Evolutionary conservation across 1,140 invertebrate genomes (phyloP), one percentile per base, ranked within the genome.

Genomic region (Capitella teleta): DNA sequence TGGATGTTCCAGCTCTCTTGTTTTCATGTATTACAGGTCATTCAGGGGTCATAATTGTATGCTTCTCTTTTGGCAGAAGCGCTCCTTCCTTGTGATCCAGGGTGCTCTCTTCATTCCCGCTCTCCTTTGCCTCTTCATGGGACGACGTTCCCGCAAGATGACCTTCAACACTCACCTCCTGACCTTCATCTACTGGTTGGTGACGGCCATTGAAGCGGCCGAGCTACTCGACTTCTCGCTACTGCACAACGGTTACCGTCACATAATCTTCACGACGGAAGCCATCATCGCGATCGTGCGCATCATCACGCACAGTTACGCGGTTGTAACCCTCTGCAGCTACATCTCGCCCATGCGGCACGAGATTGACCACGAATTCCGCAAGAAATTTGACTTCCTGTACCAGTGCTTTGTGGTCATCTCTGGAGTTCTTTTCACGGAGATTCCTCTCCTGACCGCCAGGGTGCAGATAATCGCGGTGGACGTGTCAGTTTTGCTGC

Each of bases 61-160:
- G n/a, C n/a, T n/a, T n/a, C n/a, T n/a, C n/a, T n/a, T n/a, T n/a
- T n/a, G n/a, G 6, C 38, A 40, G 38, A 40, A 40, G 25, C 8
- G 21, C 38, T 19, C 19, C 8, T 38, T 52, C 19, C 23, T 47
- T 21, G 34, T 44, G 8, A 47, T 52, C 21, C 44, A 52, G 25
- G 25, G 18, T 18, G 28, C 28, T 38, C 19, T 52, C n/a, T 24
- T 47, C 14, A 25, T 37, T 23, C 51, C 51, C 1, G 30, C 25
- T 16, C n/a, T 52, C 14, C 19, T 52, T 18, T 30, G 44, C 16
- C 44, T 52, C 6, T 28, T 46, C 12, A 52, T 52, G 51, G 51
- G 51, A 1, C 51, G 51, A 3, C 28, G 51, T n/a, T 47, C 41
- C 25, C 28, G 44, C 28, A 52, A 52, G 44, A 52, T 52, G 51